Evolutionary conservation across 2,113 vertebrate genomes (phyloP), one percentile per base, ranked within the genome.

Genomic region (Myiagra hebetior): DNA sequence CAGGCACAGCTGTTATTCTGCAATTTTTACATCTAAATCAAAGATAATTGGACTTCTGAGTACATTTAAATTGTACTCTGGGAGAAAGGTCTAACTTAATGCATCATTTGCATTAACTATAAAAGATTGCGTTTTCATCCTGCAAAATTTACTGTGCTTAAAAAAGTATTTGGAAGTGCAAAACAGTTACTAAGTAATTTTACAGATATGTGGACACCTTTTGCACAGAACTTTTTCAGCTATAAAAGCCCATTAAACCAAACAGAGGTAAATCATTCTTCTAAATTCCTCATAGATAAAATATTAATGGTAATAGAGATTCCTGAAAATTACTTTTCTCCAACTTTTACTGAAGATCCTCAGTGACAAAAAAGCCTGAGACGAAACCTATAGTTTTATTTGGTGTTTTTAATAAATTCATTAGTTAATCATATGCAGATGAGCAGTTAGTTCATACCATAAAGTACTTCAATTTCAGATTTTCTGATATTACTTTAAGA

Each of bases 31-130:
- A 96, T 93, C 93, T 96, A 97, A 97, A 97, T 97, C 95, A 97
- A 97, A 97, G 94, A 98, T 97, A 98, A 98, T 97, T 98, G 94
- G 95, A 97, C 94, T 98, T 97, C 74, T 94, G 93, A 97, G 94
- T 98, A 95, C 83, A 92, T 98, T 98, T 97, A 96, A 97, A 97
- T 96, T 97, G 96, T 95, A 97, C 87, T 97, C 84, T 96, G 93
- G 79, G 90, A 97, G 87, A 97, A 96, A 80, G 89, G 93, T 94
- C 96, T 97, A 93, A 95, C 64, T 93, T 97, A 98, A 97, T 95
- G 95, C 82, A 96, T 96, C 95, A 98, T 97, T 98, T 97, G 88
- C 89, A 97, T 96, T 97, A 96, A 95, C 77, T 65, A 93, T 94
- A 96, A 97, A 93, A 95, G 84, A 95, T 53, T 92, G 69, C 81